Percentiles rank a stretch among this genome's conserved stretches.
phyloP scores from a whole-genome alignment of 2,113 vertebrate genomes.

The Suricata suricatta region DNA sequence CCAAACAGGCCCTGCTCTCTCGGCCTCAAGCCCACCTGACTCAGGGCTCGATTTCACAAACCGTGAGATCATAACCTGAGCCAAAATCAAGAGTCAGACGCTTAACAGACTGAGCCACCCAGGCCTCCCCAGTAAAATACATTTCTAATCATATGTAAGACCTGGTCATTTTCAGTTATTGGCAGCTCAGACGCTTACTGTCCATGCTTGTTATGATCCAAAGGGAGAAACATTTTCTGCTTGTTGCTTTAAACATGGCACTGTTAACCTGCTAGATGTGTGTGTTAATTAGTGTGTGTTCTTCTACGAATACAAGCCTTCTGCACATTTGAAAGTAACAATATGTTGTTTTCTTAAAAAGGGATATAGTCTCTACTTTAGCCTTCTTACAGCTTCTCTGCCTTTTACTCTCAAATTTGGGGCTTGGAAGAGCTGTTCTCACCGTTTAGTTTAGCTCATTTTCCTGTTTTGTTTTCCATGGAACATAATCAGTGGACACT shows the following conservation, averaged over 20 bases:
- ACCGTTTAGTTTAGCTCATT: background rate
- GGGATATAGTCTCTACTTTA: background rate
- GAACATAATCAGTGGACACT: background rate
- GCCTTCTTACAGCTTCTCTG: background rate
- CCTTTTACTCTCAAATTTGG: background rate
- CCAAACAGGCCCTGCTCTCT: too few species aligned
- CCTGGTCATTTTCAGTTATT: background rate
- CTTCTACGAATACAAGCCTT: background rate
- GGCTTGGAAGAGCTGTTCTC: slow-evolving; percentile 11
- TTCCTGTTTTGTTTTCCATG: background rate
- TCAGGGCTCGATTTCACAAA: too few species aligned
- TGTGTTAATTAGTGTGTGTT: background rate
- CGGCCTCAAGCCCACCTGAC: too few species aligned
- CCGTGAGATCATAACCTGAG: too few species aligned
- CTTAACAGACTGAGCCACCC: too few species aligned
- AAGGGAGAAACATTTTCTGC: background rate
- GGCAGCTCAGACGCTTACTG: background rate
- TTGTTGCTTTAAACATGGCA: background rate
- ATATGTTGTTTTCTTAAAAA: background rate
- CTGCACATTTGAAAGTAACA: background rate
- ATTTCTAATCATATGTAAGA: background rate
- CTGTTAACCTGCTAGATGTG: background rate
- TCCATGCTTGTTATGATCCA: background rate
- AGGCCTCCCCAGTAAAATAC: background rate
- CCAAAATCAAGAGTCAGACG: too few species aligned